Evolutionary conservation across 2,113 vertebrate genomes (phyloP), one percentile per base, ranked within the genome.

Genomic region (Symphodus melops): DNA sequence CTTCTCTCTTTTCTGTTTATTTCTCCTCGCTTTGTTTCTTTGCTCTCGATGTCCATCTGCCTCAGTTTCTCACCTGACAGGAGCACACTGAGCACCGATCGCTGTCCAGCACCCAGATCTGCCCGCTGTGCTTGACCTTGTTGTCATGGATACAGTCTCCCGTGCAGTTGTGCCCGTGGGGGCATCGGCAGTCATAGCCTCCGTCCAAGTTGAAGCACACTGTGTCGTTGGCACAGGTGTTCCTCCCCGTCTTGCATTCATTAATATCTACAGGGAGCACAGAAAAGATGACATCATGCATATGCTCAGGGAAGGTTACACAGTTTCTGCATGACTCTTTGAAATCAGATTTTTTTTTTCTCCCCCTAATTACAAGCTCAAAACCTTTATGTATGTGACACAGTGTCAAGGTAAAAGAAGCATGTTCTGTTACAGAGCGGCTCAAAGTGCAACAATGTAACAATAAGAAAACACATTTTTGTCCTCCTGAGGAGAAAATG

Each of bases 181-280:
- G 98, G 91, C 98, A 99, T n/a, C 98, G 95, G 59, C 98, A 99
- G 84, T 99, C 98, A 3, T 97, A 99, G 7, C 98, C 97, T 9
- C 98, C 98, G 53, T 99, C 97, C 95, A 99, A 80, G 93, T 99
- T 99, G 92, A 99, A 98, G 93, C 98, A 99, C 92, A 98, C 88
- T 0, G 98, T 99, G 87, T 99, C 97, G 67, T 99, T 99, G 92
- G 96, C 95, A 84, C 98, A 99, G 92, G 94, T 97, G 90, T 99
- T 97, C 86, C 98, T 96, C 77, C 96, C 97, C 0, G 95, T 96
- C 77, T 90, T 95, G 91, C 98, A 99, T 92, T 99, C 98, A 76
- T 99, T 98, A 82, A 99, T 97, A 89, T 99, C 98, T 99, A 89
- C 82, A 44, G 84, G 41, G 76, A 52, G 65, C 23, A 70, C 36